These are phyloP conservation scores for Sylvicola cinctus DNA, from an alignment of 2,888 invertebrate genomes.

Conservation along the genomic window DNA sequence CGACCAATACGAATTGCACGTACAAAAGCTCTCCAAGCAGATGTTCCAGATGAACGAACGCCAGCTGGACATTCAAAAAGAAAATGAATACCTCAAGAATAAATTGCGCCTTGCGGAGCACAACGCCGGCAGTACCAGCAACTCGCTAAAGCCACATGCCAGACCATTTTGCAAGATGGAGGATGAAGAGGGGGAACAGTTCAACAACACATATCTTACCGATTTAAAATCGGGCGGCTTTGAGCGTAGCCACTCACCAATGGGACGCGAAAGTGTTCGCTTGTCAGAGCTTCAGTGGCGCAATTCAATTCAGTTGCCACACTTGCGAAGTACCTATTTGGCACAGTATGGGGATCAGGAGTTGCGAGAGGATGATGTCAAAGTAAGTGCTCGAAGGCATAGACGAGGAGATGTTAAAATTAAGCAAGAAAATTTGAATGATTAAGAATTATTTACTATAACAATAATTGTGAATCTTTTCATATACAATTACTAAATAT, in stretches of 20 bases:
- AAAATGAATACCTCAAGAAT: constrained; percentile 18
- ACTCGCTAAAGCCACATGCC: neutral
- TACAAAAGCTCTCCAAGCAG: constrained; percentile 18
- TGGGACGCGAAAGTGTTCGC: constrained; percentile 15
- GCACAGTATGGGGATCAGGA: constrained; percentile 48
- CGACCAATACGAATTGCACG: constrained; percentile 19
- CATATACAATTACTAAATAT: too few species aligned
- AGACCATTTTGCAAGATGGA: constrained; percentile 31
- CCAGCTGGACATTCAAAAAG: constrained; percentile 20
- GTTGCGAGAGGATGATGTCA: constrained; percentile 41
- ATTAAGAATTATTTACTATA: too few species aligned
- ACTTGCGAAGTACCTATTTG: constrained; percentile 67
- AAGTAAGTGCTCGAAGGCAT: constrained; percentile 27
- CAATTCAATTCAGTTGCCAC: constrained; percentile 67
- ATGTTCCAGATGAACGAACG: constrained; percentile 20
- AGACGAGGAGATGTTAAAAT: constrained; percentile 1
- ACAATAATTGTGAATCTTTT: too few species aligned
- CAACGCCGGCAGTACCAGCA: constrained; percentile 2
- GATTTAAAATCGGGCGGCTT: constrained; percentile 38
- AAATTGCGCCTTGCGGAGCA: constrained; percentile 17
- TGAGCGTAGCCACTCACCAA: constrained; percentile 26
- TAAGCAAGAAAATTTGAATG: too few species aligned
- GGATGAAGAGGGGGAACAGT: constrained; percentile 70
- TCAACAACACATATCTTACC: constrained; percentile 57
- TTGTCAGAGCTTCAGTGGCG: constrained; percentile 54